Conservation (phyloP, 2,797 vertebrate genomes). For the Lagocephalus sceleratus region DNA sequence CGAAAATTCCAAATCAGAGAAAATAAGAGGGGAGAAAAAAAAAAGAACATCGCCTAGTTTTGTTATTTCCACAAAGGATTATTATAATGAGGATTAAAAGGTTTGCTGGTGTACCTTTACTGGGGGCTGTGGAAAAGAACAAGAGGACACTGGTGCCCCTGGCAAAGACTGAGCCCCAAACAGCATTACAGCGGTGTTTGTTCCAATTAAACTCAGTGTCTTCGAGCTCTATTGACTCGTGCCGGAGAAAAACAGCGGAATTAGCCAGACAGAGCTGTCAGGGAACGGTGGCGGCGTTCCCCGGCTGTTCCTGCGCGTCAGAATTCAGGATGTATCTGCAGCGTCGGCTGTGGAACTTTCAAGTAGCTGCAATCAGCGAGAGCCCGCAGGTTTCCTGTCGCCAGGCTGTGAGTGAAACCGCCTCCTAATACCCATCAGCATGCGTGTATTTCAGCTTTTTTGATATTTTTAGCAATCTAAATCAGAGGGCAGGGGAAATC, state of each 20-base stretch:
- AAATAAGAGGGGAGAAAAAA: slow-evolving; percentile 16
- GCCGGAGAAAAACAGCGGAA: slow-evolving; percentile 59
- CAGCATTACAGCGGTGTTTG: slow-evolving; percentile 75
- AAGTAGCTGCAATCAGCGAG: not conserved
- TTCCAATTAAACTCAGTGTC: slow-evolving; percentile 87
- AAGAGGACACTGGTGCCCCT: slow-evolving; percentile 54
- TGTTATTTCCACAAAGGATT: slow-evolving; percentile 50
- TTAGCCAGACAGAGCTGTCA: slow-evolving; percentile 59
- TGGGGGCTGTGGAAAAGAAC: slow-evolving; percentile 58
- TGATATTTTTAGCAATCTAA: too few relatives aligned
- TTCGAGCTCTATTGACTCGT: slow-evolving; percentile 84
- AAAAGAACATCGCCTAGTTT: slow-evolving; percentile 6
- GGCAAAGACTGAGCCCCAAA: slow-evolving; percentile 65
- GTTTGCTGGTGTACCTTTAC: slow-evolving; percentile 35
- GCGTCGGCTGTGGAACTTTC: too few relatives aligned
- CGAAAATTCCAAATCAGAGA: slow-evolving; percentile 10
- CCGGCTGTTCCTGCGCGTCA: slow-evolving; percentile 22
- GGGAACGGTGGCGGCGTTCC: slow-evolving; percentile 51
- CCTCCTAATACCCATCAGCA: too few relatives aligned
- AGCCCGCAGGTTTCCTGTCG: too few relatives aligned
- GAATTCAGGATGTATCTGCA: not conserved
- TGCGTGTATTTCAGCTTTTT: too few relatives aligned
- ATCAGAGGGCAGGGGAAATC: too few relatives aligned
- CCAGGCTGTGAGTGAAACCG: too few relatives aligned
- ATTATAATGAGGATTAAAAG: slow-evolving; percentile 49